Evolutionary conservation across 2,888 invertebrate species (phyloP), one percentile per base, ranked within the genome.

Genomic region (Hesperia comma): DNA sequence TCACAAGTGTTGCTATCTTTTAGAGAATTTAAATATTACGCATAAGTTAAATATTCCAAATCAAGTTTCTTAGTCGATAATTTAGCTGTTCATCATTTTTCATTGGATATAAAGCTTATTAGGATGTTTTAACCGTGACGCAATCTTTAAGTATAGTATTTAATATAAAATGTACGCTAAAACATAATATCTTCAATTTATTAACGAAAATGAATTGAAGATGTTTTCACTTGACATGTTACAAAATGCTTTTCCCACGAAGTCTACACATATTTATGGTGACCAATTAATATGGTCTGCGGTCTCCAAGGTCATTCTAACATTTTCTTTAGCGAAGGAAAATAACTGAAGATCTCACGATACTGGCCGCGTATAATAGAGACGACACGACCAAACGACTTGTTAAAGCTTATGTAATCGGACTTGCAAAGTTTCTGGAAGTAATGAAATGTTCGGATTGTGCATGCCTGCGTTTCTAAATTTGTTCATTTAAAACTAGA

Each of bases 371-470:
- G 60, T 43, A 46, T 66, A 85, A 86, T 83, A 81, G 81, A 82
- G 80, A 83, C 78, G 80, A 83, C 82, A 84, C 79, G 83, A 86
- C 77, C 76, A 54, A 76, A 73, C 68, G 75, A 75, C 77, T 79
- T 83, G 86, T 85, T 84, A 84, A 86, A 85, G 80, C 82, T 86
- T 83, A 83, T 83, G 81, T 84, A 84, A 86, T 73, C 70, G 60
- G 53, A 60, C 64, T 66, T 61, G 60, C 66, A 66, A 55, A 61
- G 54, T 66, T 66, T 37, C 54, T 66, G 43, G 41, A 46, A 58
- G 37, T 21, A 61, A 61, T 37, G 60, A 66, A 66, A 66, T 19
- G 43, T 60, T 60, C 60, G 33, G 43, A 46, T 66, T 55, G 43
- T 43, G 33, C 33, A 33, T 64, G n/a, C 19, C 54, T 21, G 49